Evolutionary conservation across 2,113 vertebrate species (phyloP).

Genomic region (Cynopterus brachyotis): DNA sequence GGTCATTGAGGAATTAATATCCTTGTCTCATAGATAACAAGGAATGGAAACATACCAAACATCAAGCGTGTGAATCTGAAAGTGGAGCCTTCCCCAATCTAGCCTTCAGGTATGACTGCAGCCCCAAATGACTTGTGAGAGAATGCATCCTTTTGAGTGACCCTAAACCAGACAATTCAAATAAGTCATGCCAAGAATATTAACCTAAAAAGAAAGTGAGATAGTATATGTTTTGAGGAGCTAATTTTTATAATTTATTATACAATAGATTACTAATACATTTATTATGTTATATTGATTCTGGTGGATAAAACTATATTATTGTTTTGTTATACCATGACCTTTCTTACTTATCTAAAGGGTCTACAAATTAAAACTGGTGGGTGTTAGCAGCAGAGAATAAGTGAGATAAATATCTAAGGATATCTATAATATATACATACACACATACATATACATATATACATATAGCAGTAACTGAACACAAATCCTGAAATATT

Average conservation of each 20-base stretch:
- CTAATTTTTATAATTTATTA: not conserved
- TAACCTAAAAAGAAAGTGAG: not conserved
- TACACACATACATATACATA: not conserved
- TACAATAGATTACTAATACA: not conserved
- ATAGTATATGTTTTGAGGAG: not conserved
- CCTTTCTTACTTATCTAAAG: not conserved
- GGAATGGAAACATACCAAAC: not conserved
- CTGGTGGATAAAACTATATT: not conserved
- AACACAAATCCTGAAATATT: not conserved
- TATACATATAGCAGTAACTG: not conserved
- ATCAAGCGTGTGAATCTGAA: not conserved
- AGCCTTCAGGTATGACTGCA: not conserved
- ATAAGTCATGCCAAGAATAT: not conserved
- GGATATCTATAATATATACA: not conserved
- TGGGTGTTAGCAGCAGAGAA: not conserved
- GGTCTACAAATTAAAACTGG: not conserved
- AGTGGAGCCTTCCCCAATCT: accelerated
- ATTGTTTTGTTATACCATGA: not conserved
- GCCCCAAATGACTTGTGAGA: not conserved
- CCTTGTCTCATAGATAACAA: not conserved
- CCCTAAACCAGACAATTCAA: not conserved
- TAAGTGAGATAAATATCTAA: not conserved
- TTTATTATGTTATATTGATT: not conserved
- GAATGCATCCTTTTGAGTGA: not conserved
- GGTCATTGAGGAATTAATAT: not conserved